Evolutionary conservation across 2,113 vertebrate species (phyloP), one percentile per base, ranked within the genome.

Genomic region (Uria lomvia): DNA sequence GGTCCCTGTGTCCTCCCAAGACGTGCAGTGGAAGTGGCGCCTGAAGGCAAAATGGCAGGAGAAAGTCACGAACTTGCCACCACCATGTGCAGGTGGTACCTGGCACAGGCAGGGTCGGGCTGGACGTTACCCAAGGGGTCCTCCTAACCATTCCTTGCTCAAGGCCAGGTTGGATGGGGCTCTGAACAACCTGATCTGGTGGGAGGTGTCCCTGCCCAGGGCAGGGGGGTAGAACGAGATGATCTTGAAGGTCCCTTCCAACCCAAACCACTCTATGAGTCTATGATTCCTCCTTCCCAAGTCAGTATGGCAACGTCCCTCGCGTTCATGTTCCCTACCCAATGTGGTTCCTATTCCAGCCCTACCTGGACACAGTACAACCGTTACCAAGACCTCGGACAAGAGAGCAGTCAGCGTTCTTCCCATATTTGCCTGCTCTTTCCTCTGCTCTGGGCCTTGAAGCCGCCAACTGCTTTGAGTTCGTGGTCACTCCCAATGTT

Each of bases 11-110:
- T 36, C 36, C 30, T 82, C 42, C 43, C 50, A 66, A 49, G 60
- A 21, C 10, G 1, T 7, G 30, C 18, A 15, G 27, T 11, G 18
- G 36, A 50, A 68, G 55, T 5, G 17, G 24, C 13, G 26, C 5
- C 43, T 30, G 50, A 30, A 42, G 12, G 24, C 42, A 45, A 40
- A 47, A 32, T 2, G 11, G 4, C 3, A 1, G n/a, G 65, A 82
- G 36, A 17, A 45, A 32, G 16, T 43, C 59, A 71, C 27, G 8
- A 8, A 15, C 23, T 23, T n/a, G 30, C 45, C 43, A 3, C 20
- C 16, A 32, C 38, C 18, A 1, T 1, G 0, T 26, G 23, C 7
- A 5, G 1, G 43, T 7, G 66, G 72, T 26, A n/a, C 36, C 36
- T 21, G 36, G 30, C 23, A 7, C 8, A 14, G 63, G 19, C 2